Conservation (phyloP, 2,888 invertebrate genomes). For the Tetheella fluctuosa region DNA sequence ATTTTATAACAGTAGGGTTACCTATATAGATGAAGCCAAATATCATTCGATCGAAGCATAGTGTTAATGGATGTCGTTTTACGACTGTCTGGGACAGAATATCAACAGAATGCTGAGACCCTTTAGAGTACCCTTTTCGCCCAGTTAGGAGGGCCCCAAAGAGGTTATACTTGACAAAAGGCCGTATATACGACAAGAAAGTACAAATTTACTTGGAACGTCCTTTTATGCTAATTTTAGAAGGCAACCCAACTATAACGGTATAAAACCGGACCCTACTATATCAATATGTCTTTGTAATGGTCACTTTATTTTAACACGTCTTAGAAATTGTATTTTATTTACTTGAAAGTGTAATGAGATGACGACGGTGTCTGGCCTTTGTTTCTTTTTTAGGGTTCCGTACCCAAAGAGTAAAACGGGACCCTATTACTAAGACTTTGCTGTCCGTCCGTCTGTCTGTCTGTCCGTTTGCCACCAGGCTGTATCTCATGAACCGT, state of each 20-base stretch:
- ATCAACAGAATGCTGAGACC: not conserved
- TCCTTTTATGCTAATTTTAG: conserved; percentile 37
- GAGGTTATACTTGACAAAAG: conserved; percentile 10
- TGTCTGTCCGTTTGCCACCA: too few relatives aligned
- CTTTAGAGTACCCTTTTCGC: not conserved
- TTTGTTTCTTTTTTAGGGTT: too few relatives aligned
- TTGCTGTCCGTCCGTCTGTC: too few relatives aligned
- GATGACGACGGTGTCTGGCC: too few relatives aligned
- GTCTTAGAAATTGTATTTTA: conserved; percentile 16
- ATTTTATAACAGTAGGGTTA: too few relatives aligned
- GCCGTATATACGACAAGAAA: conserved; percentile 13
- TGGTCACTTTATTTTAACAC: conserved; percentile 16
- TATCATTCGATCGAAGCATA: too few relatives aligned
- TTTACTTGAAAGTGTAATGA: not conserved
- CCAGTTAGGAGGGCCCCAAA: not conserved
- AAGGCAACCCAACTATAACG: conserved; percentile 17
- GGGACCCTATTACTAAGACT: too few relatives aligned
- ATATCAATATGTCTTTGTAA: conserved; percentile 26
- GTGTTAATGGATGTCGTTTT: not conserved
- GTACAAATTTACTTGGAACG: conserved; percentile 14
- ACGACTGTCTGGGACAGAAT: not conserved
- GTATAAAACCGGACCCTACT: conserved; percentile 21
- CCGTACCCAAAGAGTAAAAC: too few relatives aligned
- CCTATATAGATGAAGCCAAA: too few relatives aligned
- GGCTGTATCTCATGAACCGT: too few relatives aligned